phyloP scores from a whole-genome alignment of 2,113 vertebrate species.

The Promerops cafer region DNA sequence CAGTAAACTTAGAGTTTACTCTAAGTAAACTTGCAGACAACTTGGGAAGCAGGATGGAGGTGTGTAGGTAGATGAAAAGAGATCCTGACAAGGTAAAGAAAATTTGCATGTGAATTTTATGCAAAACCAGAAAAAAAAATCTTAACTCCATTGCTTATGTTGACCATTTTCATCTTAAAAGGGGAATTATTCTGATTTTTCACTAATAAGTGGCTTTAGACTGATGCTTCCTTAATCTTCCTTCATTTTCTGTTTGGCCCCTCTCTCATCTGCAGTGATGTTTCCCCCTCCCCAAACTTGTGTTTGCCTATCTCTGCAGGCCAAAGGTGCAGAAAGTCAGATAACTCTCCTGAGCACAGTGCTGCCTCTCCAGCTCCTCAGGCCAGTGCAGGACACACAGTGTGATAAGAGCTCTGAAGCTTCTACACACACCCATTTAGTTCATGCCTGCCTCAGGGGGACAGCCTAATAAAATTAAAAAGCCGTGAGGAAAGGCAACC shows the following conservation, averaged over 20 bases:
- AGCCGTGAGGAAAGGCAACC: background rate
- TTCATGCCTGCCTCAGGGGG: background rate
- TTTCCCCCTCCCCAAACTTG: background rate
- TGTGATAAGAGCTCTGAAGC: background rate
- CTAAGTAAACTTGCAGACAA: background rate
- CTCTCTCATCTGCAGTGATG: background rate
- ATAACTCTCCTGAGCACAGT: background rate
- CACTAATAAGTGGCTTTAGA: background rate
- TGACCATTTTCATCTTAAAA: background rate
- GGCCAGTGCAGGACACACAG: fast-evolving
- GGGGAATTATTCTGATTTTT: background rate
- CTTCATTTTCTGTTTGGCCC: background rate
- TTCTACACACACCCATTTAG: background rate
- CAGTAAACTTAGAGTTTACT: background rate
- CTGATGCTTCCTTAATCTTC: background rate
- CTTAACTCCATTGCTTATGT: background rate
- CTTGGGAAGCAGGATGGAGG: background rate
- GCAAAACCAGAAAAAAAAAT: background rate
- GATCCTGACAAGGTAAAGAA: background rate
- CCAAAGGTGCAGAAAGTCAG: background rate
- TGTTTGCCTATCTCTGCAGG: background rate
- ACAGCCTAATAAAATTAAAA: background rate
- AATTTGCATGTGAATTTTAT: background rate
- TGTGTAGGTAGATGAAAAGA: background rate
- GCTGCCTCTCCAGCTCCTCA: background rate